phyloP scores from a whole-genome alignment of 2,113 vertebrate genomes.

The Ramphastos sulfuratus region DNA sequence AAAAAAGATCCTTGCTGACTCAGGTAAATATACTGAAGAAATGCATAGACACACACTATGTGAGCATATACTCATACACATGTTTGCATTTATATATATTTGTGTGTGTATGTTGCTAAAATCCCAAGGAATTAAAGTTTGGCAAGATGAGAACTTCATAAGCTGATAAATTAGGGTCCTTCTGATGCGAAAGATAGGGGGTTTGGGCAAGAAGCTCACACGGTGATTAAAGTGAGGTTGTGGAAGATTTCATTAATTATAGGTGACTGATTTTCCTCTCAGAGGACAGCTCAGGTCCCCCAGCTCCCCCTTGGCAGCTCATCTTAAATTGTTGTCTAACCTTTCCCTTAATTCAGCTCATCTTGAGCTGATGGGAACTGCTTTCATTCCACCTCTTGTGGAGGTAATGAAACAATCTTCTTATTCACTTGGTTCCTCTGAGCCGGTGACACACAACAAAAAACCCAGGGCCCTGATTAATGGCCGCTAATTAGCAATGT shows the following conservation, averaged over 20 bases:
- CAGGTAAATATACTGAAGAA: background rate
- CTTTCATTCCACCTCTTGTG: slow-evolving; percentile 88
- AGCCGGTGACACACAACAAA: slow-evolving; percentile 83
- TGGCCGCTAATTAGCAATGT: slow-evolving; percentile 99
- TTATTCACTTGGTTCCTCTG: slow-evolving; percentile 84
- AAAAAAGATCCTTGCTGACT: background rate
- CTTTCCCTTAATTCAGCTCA: slow-evolving; percentile 86
- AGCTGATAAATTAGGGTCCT: slow-evolving; percentile 58
- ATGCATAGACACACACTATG: background rate
- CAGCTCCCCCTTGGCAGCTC: slow-evolving; percentile 62
- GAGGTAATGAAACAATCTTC: slow-evolving; percentile 91
- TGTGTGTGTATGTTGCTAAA: background rate
- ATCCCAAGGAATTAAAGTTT: background rate
- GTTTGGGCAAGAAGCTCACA: slow-evolving; percentile 69
- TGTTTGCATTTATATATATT: background rate
- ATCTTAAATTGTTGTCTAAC: slow-evolving; percentile 83
- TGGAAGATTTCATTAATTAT: slow-evolving; percentile 85
- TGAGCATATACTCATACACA: background rate
- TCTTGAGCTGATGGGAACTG: slow-evolving; percentile 89
- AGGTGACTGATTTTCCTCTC: slow-evolving; percentile 82
- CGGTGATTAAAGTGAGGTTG: slow-evolving; percentile 79
- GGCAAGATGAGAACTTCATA: background rate
- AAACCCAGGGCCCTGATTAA: slow-evolving; percentile 94
- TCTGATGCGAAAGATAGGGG: slow-evolving; percentile 7
- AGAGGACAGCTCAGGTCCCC: slow-evolving; percentile 76